phyloP scores from a whole-genome alignment of 2,797 vertebrate species.

The Nannoperca obscura region DNA sequence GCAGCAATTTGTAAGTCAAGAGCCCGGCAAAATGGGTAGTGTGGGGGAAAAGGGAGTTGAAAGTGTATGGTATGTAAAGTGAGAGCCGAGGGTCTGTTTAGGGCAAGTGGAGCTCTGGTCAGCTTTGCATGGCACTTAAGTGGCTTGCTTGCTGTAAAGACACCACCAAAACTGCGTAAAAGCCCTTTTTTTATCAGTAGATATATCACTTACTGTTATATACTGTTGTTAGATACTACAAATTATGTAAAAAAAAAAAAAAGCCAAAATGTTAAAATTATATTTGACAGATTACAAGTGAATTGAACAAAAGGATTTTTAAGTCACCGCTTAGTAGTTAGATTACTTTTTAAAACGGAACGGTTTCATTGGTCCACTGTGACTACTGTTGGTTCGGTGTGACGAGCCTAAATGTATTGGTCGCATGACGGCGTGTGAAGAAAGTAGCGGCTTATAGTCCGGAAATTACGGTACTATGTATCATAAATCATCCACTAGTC shows the following conservation, averaged over 20 bases:
- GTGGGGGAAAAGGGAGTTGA: constrained; percentile 60
- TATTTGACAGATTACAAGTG: background rate
- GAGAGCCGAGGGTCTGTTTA: constrained; percentile 68
- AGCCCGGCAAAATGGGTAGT: constrained; percentile 77
- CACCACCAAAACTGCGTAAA: constrained; percentile 21
- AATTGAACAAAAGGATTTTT: background rate
- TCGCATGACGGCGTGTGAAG: too few species aligned
- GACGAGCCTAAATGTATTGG: too few species aligned
- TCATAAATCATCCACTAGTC: constrained; percentile 1
- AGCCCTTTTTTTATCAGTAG: constrained; percentile 3
- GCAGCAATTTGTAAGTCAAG: constrained; percentile 88
- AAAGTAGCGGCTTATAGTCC: too few species aligned
- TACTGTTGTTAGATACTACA: background rate
- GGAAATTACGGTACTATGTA: background rate
- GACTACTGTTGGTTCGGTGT: too few species aligned
- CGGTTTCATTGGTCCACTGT: too few species aligned
- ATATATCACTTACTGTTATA: background rate
- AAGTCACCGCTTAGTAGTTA: background rate
- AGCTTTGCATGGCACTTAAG: constrained; percentile 62
- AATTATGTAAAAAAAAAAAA: background rate
- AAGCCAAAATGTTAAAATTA: background rate
- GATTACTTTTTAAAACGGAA: background rate
- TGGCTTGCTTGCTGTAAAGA: constrained; percentile 46
- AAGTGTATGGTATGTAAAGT: constrained; percentile 66
- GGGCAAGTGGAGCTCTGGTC: constrained; percentile 64